Evolutionary conservation across 2,113 vertebrate species (phyloP).

Genomic region (Lophotis ruficrista): DNA sequence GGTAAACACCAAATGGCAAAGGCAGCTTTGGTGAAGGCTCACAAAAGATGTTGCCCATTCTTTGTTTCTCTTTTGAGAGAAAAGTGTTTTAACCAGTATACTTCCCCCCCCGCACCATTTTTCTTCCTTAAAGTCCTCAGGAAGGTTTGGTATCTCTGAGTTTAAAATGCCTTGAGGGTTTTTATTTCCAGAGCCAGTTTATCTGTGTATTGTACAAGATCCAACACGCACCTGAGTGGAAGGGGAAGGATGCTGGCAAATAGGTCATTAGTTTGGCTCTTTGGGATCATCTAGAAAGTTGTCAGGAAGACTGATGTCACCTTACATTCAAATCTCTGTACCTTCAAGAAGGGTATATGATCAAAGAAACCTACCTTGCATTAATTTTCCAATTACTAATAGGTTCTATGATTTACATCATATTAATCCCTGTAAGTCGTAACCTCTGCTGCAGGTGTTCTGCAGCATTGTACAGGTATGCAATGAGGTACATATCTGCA

Average conservation of each 20-base stretch:
- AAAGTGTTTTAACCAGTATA: not conserved
- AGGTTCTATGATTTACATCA: not conserved
- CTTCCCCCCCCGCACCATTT: not conserved
- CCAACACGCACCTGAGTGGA: not conserved
- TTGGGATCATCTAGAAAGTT: not conserved
- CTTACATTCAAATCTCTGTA: not conserved
- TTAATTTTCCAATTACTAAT: not conserved
- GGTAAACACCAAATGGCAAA: not conserved
- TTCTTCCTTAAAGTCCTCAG: not conserved
- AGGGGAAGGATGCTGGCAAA: not conserved
- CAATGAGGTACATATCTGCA: not conserved
- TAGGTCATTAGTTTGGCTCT: not conserved
- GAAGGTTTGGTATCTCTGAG: not conserved
- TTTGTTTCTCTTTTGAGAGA: not conserved
- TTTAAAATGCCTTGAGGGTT: not conserved
- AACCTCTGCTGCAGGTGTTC: not conserved
- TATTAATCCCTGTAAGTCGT: not conserved
- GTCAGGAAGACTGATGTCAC: not conserved
- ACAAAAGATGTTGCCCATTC: not conserved
- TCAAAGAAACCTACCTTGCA: not conserved
- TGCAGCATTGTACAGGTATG: not conserved
- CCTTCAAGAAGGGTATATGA: not conserved
- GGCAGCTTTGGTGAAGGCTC: not conserved
- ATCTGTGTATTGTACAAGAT: not conserved
- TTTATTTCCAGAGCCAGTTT: not conserved